Evolutionary conservation across 2,113 vertebrate genomes (phyloP).

Genomic region (Cryptotis parvus): DNA sequence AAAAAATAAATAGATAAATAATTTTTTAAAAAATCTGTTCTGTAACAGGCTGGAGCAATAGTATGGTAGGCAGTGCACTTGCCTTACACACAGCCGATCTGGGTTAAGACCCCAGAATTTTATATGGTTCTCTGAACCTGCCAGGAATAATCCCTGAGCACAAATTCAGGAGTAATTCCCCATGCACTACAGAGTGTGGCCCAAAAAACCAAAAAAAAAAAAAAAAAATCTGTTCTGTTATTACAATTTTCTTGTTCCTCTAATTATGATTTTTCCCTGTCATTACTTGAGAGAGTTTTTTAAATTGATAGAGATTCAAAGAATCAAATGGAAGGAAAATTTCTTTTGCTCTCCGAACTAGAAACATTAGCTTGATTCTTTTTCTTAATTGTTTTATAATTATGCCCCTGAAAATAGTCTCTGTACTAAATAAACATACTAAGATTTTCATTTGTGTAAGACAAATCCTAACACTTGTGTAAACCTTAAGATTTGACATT

Average conservation of each 20-base stretch:
- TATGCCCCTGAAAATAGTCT: slow-evolving; percentile 28
- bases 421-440: slow-evolving; percentile 23
- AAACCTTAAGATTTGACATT: slow-evolving; percentile 38
- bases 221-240: background rate
- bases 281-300: background rate
- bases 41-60: no score
- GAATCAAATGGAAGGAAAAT: background rate
- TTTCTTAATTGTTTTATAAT: slow-evolving; percentile 16
- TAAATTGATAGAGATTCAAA: background rate
- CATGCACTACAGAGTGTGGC: no score
- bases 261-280: background rate
- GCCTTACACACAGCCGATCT: no score
- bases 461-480: slow-evolving; percentile 36
- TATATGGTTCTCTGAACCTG: no score
- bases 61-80: no score
- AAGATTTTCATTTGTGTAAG: background rate
- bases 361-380: background rate
- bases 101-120: no score
- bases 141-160: no score
- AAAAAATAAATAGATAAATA: no score
- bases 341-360: background rate
- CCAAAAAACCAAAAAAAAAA: no score
- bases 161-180: no score
- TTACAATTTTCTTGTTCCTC: background rate
- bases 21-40: no score